Evolutionary conservation across 2,113 vertebrate species (phyloP).

Genomic region (Neogobius melanostomus): DNA sequence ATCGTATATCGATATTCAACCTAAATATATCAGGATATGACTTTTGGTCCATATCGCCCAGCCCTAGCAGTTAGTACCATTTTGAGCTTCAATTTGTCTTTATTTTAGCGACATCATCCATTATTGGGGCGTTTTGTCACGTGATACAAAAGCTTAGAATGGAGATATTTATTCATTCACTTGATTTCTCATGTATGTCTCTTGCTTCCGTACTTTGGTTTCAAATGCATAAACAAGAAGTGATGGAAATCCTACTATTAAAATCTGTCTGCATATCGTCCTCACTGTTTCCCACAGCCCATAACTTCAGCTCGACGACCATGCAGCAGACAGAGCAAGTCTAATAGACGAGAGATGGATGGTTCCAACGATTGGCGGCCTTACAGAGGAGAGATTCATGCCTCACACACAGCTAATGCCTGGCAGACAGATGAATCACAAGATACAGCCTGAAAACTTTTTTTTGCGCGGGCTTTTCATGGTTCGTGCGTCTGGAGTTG

Average conservation of each 20-base stretch:
- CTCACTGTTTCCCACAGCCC: constrained; percentile 24
- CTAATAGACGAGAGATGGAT: constrained; percentile 75
- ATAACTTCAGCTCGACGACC: constrained; percentile 61
- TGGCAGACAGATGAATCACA: constrained; percentile 66
- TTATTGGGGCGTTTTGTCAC: too few relatives aligned
- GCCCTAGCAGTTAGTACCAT: too few relatives aligned
- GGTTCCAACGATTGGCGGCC: constrained; percentile 67
- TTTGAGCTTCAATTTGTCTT: too few relatives aligned
- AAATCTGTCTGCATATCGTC: constrained; percentile 23
- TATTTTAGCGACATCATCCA: too few relatives aligned
- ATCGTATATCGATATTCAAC: too few relatives aligned
- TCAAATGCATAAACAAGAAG: background rate
- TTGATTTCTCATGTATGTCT: too few relatives aligned
- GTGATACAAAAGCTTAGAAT: too few relatives aligned
- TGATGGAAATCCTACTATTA: background rate
- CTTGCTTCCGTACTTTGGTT: background rate
- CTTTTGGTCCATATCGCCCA: too few relatives aligned
- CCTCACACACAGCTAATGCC: constrained; percentile 60
- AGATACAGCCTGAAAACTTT: constrained; percentile 56
- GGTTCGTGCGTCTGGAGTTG: constrained; percentile 52
- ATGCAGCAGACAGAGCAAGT: constrained; percentile 64
- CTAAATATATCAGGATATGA: too few relatives aligned
- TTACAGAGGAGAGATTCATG: constrained; percentile 66
- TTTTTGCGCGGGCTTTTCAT: constrained; percentile 27
- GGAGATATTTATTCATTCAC: too few relatives aligned